These are phyloP conservation scores for Cataglyphis livida DNA, from an alignment of 2,888 invertebrate species.

Conservation along the genomic window DNA sequence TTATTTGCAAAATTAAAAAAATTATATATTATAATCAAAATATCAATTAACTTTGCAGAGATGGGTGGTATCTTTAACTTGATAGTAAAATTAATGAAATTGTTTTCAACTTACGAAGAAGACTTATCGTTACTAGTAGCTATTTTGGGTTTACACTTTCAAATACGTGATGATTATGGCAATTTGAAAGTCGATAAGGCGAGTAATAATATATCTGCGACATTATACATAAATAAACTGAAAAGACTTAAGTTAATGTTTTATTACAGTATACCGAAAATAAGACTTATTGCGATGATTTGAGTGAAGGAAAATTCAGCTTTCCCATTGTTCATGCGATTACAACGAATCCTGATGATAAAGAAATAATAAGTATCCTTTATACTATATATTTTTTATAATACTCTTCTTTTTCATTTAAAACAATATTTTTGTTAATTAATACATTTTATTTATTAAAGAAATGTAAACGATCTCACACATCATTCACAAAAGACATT, in stretches of 20 bases:
- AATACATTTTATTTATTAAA: too few species aligned
- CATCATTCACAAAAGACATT: too few species aligned
- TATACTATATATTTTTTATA: too few species aligned
- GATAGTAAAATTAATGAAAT: conserved; percentile 97
- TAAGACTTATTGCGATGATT: conserved; percentile 98
- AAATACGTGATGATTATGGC: conserved; percentile 98
- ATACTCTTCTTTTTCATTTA: too few species aligned
- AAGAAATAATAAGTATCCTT: too few species aligned
- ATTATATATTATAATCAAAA: not conserved
- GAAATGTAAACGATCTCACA: too few species aligned
- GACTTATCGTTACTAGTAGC: conserved; percentile 94
- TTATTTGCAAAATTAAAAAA: not conserved
- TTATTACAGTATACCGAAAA: conserved; percentile 94
- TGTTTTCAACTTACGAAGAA: conserved; percentile 95
- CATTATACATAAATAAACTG: conserved; percentile 29
- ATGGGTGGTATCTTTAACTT: conserved; percentile 98
- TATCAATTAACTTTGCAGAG: conserved; percentile 87
- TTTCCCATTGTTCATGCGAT: conserved; percentile 99
- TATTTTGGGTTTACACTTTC: conserved; percentile 97
- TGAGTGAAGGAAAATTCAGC: conserved; percentile 99
- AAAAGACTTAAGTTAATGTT: conserved; percentile 43
- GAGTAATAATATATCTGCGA: conserved; percentile 70
- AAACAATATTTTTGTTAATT: too few species aligned
- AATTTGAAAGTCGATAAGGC: conserved; percentile 96
- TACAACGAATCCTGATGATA: conserved; percentile 85